Percentiles rank a stretch among this genome's conserved stretches.
phyloP scores from a whole-genome alignment of 2,888 invertebrate genomes.

The Mesorhabditis spiculigera region DNA sequence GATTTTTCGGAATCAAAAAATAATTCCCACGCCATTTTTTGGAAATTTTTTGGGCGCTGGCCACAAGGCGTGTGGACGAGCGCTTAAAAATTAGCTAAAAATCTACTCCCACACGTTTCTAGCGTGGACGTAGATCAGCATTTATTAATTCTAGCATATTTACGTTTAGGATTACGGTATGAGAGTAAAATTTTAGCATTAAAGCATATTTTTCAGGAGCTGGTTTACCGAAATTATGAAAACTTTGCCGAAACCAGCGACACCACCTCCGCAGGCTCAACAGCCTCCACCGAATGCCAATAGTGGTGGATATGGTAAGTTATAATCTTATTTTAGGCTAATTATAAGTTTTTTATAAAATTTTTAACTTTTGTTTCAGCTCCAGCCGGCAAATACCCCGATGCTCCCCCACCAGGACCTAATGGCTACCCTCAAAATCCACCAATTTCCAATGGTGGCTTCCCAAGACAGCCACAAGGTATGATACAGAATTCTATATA shows the following conservation, averaged over 20 bases:
- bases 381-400: conserved; percentile 51
- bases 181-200: too few species aligned
- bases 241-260: conserved; percentile 46
- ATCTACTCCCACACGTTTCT: too few species aligned
- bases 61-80: too few species aligned
- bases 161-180: too few species aligned
- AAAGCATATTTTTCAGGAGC: conserved; percentile 22
- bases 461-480: conserved; percentile 1
- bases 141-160: too few species aligned
- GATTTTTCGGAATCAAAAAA: too few species aligned
- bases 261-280: conserved; percentile 18
- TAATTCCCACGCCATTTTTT: too few species aligned
- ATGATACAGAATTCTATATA: background rate
- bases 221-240: conserved; percentile 54
- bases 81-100: too few species aligned
- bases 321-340: background rate
- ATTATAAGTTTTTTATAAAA: too few species aligned
- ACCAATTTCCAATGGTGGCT: conserved; percentile 14
- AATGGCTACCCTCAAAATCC: conserved; percentile 12
- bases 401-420: conserved; percentile 39
- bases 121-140: too few species aligned
- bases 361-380: conserved; percentile 24
- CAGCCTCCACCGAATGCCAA: conserved; percentile 13
- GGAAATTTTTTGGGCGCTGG: too few species aligned
- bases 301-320: conserved; percentile 7